These are phyloP conservation scores for Silurus aristotelis DNA, from an alignment of 2,797 vertebrate genomes.

Conservation along the genomic window DNA sequence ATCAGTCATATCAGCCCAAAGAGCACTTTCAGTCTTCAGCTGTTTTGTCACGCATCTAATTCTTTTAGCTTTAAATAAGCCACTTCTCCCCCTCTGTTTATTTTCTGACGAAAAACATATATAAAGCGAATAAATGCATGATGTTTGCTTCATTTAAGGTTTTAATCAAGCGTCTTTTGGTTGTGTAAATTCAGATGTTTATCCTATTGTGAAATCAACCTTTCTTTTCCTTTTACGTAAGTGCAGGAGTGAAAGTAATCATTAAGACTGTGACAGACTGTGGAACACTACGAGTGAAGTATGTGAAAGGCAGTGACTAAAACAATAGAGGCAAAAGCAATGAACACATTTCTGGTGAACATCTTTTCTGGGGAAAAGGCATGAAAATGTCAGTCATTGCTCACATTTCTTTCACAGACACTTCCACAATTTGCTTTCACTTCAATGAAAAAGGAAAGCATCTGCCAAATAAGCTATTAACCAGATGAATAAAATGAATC, in stretches of 20 bases:
- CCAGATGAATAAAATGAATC: slow-evolving; percentile 15
- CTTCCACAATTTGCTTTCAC: slow-evolving; percentile 3
- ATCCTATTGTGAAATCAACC: background rate
- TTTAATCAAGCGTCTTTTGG: background rate
- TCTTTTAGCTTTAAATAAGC: background rate
- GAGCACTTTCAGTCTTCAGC: background rate
- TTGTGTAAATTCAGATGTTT: background rate
- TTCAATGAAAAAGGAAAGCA: background rate
- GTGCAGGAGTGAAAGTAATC: background rate
- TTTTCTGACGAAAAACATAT: background rate
- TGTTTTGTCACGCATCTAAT: background rate
- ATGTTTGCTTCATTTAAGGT: background rate
- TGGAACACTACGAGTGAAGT: background rate
- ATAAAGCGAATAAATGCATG: background rate
- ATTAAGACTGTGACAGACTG: background rate
- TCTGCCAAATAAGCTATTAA: slow-evolving; percentile 28
- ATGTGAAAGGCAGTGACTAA: background rate
- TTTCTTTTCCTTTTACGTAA: background rate
- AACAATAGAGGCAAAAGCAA: slow-evolving; percentile 19
- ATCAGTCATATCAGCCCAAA: background rate
- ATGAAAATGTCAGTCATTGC: slow-evolving; percentile 45
- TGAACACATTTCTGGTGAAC: slow-evolving; percentile 23
- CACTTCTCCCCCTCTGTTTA: background rate
- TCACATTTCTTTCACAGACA: background rate
- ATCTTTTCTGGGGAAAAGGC: slow-evolving; percentile 29